Base-by-base conservation (phyloP, 2,888 invertebrate genomes). In the Rhagonycha fulva region DNA sequence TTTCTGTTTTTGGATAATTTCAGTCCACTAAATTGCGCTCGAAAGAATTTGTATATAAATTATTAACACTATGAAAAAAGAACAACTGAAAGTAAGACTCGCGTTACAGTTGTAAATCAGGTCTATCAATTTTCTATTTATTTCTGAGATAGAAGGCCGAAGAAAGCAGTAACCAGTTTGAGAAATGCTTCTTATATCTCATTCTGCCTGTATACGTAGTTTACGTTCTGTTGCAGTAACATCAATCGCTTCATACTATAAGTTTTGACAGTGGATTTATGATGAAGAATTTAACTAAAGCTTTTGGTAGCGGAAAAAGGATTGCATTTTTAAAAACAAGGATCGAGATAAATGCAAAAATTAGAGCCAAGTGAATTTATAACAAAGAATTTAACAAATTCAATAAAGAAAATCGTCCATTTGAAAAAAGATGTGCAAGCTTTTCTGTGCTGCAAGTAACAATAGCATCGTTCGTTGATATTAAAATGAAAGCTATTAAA, bases 121-220 rank as follows among this genome's bases (percentile, higher is more conserved):
- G 66, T 66, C 71, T 24, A 60, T 60, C 24, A 72, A 72, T 68
- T 72, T 68, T 61, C 81, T 81, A 81, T 81, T 82, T 81, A 79
- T 80, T 80, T 78, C 74, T 74, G 69, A 79, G 73, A 74, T 73
- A 74, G 76, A 69, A 73, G 72, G 62, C 62, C 72, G 71, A 68
- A 74, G 74, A 78, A 78, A 76, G 76, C 74, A 78, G 80, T 77
- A 78, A 79, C 72, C 78, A 81, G 78, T 82, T 82, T 83, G 83
- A 84, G 83, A 83, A 83, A 84, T 84, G 83, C 79, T 77, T 69
- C 79, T 80, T 80, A 82, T 83, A 82, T 82, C 81, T 83, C 82
- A 83, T 79, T 77, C 77, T 76, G 66, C 72, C 63, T 76, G 74
- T 71, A 71, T 76, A 74, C 74, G 71, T 76, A 76, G 79, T 79